These are phyloP conservation scores for Platycheirus albimanus DNA, from an alignment of 2,888 invertebrate genomes.

Conservation along the genomic window DNA sequence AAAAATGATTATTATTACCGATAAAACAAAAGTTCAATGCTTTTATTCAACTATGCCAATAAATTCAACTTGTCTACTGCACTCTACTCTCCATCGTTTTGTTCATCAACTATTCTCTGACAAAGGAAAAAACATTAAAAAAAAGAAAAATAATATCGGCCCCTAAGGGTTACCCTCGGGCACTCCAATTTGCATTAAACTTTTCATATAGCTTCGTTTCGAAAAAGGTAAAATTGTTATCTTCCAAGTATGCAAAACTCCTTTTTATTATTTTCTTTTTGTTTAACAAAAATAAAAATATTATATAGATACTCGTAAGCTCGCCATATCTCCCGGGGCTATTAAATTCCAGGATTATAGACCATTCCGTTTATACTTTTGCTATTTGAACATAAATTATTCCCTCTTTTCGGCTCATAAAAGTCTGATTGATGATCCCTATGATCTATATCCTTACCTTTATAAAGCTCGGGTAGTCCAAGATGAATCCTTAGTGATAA, in stretches of 20 bases:
- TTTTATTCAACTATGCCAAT: conserved; percentile 15
- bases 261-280: conserved; percentile 34
- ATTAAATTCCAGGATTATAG: conserved; percentile 53
- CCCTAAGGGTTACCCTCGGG: conserved; percentile 38
- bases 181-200: conserved; percentile 57
- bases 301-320: not conserved
- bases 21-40: conserved; percentile 30
- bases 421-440: conserved; percentile 62
- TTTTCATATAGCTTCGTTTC: conserved; percentile 37
- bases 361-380: conserved; percentile 26
- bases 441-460: conserved; percentile 45
- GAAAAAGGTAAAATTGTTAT: conserved; percentile 39
- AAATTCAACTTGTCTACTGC: conserved; percentile 12
- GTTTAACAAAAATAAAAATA: too few relatives aligned
- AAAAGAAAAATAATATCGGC: conserved; percentile 36
- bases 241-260: conserved; percentile 28
- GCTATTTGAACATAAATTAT: conserved; percentile 2
- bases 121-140: conserved; percentile 6
- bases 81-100: not conserved
- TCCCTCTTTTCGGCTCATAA: conserved; percentile 30
- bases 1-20: conserved; percentile 5
- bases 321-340: conserved; percentile 29
- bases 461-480: not conserved
- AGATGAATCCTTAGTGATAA: conserved; percentile 41
- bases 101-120: conserved; percentile 14